Percentiles rank a stretch among this genome's conserved stretches.
Evolutionary conservation across 2,888 invertebrate genomes (phyloP).

Genomic region (Merodon equestris): DNA sequence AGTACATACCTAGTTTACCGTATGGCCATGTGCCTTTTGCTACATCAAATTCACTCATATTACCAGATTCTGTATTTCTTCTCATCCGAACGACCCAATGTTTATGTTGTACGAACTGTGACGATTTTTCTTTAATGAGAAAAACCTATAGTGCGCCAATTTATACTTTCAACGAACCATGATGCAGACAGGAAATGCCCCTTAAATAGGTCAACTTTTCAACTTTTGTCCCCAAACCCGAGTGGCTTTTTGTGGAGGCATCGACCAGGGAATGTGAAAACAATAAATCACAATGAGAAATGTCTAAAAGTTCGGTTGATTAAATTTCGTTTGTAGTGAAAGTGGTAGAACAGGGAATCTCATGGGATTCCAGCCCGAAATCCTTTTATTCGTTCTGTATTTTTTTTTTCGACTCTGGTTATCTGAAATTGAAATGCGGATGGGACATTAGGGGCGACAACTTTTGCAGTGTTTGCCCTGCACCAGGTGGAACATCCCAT

Average conservation of each 20-base stretch:
- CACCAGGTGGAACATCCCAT: conserved; percentile 44
- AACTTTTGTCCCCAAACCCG: conserved; percentile 57
- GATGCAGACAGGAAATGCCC: conserved; percentile 66
- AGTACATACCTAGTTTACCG: too few species aligned
- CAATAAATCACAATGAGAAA: conserved; percentile 69
- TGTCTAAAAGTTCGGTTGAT: conserved; percentile 69
- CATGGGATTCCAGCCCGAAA: conserved; percentile 56
- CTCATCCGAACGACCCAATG: background rate
- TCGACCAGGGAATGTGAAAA: conserved; percentile 65
- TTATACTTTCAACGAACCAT: conserved; percentile 31
- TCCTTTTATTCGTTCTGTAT: conserved; percentile 50
- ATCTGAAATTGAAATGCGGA: conserved; percentile 62
- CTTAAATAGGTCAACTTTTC: conserved; percentile 66
- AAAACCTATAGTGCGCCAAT: conserved; percentile 49
- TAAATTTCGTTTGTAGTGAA: conserved; percentile 67
- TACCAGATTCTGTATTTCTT: too few species aligned
- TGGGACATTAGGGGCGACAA: conserved; percentile 60
- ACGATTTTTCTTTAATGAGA: conserved; percentile 23
- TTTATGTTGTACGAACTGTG: too few species aligned
- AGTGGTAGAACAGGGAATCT: conserved; percentile 62
- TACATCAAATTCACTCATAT: too few species aligned
- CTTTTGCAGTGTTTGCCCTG: conserved; percentile 38
- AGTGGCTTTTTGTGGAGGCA: conserved; percentile 30
- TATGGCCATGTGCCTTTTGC: too few species aligned
- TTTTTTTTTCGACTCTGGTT: conserved; percentile 20